phyloP scores from a whole-genome alignment of 2,113 vertebrate genomes.

The Phalacrocorax aristotelis region DNA sequence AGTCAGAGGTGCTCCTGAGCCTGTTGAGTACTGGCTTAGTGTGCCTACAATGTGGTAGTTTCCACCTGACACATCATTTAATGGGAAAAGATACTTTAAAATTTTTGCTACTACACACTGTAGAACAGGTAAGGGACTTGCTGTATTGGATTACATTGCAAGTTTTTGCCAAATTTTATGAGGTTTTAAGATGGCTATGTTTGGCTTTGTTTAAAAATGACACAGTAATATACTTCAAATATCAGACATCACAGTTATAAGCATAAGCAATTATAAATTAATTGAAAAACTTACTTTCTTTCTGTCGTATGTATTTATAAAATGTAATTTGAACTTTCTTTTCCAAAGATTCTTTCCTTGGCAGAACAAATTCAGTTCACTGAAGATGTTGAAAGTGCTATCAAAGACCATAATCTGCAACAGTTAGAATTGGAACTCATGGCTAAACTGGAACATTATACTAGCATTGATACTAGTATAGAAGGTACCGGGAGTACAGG shows the following conservation, averaged over 20 bases:
- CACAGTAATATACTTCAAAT: not conserved
- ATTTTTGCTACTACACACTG: not conserved
- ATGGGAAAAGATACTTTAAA: not conserved
- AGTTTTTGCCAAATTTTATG: not conserved
- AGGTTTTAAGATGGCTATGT: not conserved
- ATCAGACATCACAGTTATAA: not conserved
- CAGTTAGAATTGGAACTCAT: conserved; percentile 86
- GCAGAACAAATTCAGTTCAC: conserved; percentile 97
- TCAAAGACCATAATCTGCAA: conserved; percentile 83
- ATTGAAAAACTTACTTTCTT: not conserved
- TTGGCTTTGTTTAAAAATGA: not conserved
- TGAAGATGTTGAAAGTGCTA: conserved; percentile 89
- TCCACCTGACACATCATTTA: not conserved
- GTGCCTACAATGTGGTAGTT: not conserved
- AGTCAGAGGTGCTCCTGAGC: not conserved
- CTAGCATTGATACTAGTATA: conserved; percentile 78
- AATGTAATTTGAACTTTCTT: not conserved
- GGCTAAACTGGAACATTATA: conserved; percentile 91
- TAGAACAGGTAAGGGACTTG: not conserved
- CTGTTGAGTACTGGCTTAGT: not conserved
- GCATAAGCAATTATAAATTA: not conserved
- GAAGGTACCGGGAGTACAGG: conserved; percentile 78
- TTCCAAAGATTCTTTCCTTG: conserved; percentile 87
- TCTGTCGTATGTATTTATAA: not conserved
- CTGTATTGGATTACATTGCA: not conserved